Evolutionary conservation across 2,113 vertebrate species (phyloP).

Genomic region (Kobus ellipsiprymnus): DNA sequence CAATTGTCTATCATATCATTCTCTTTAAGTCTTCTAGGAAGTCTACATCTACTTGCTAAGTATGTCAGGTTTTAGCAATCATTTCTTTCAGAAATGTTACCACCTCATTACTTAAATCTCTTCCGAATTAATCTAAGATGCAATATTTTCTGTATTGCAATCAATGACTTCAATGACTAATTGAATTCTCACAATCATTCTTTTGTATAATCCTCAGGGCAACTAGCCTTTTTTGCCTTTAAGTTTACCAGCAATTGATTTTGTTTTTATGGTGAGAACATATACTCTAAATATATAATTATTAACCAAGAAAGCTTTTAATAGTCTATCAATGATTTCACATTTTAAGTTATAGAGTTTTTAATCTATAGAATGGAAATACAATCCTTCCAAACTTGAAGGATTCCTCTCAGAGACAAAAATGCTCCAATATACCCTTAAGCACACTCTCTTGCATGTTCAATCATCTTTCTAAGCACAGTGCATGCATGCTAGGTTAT

Average conservation of each 20-base stretch:
- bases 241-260: not conserved
- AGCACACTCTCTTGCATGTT: not conserved
- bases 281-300: not conserved
- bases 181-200: not conserved
- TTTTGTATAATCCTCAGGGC: not conserved
- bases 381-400: not conserved
- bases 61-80: not conserved
- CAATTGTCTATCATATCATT: not conserved
- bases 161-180: not conserved
- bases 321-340: not conserved
- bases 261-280: not conserved
- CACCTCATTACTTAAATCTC: not conserved
- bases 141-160: not conserved
- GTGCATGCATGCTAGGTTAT: not conserved
- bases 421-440: not conserved
- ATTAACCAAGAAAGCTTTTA: not conserved
- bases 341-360: not conserved
- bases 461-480: not conserved
- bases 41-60: not conserved
- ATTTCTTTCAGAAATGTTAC: not conserved
- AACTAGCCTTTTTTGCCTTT: not conserved
- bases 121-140: not conserved
- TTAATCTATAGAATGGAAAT: not conserved
- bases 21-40: not conserved
- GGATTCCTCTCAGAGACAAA: not conserved